Conservation (phyloP, 2,888 invertebrate genomes). For the Cremastinae sp. region DNA sequence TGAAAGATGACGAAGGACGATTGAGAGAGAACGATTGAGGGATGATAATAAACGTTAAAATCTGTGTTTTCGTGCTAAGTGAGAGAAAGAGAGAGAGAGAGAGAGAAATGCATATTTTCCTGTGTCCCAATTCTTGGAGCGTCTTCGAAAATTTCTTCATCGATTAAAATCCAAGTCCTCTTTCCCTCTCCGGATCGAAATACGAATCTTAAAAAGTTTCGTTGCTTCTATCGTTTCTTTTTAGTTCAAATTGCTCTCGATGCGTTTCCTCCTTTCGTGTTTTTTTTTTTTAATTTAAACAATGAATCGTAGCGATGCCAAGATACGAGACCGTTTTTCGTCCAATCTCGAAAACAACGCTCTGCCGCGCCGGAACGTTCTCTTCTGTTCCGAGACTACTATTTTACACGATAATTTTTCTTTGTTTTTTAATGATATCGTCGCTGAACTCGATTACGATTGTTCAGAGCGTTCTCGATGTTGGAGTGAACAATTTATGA, state of each 20-base stretch:
- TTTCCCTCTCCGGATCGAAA: constrained; percentile 48
- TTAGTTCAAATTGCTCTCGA: not conserved
- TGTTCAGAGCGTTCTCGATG: constrained; percentile 46
- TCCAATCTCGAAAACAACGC: constrained; percentile 25
- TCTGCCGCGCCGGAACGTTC: too few relatives aligned
- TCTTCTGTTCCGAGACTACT: not conserved
- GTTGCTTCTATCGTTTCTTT: constrained; percentile 29
- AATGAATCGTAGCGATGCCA: constrained; percentile 4
- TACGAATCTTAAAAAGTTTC: constrained; percentile 38
- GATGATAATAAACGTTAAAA: constrained; percentile 72
- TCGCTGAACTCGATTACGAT: constrained; percentile 35
- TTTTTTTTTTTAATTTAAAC: constrained; percentile 11
- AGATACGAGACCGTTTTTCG: constrained; percentile 12
- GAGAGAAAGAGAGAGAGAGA: constrained; percentile 66
- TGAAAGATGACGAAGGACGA: constrained; percentile 63
- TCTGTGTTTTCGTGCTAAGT: constrained; percentile 72
- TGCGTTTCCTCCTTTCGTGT: not conserved
- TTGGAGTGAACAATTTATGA: constrained; percentile 40
- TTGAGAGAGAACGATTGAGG: constrained; percentile 54
- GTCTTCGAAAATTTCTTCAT: constrained; percentile 43
- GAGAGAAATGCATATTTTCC: constrained; percentile 67
- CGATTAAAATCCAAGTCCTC: constrained; percentile 45
- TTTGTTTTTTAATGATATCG: not conserved
- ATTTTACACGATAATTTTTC: not conserved
- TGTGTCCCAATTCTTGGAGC: constrained; percentile 34